Evolutionary conservation across 2,113 vertebrate species (phyloP).

Genomic region (Mastomys natalensis): DNA sequence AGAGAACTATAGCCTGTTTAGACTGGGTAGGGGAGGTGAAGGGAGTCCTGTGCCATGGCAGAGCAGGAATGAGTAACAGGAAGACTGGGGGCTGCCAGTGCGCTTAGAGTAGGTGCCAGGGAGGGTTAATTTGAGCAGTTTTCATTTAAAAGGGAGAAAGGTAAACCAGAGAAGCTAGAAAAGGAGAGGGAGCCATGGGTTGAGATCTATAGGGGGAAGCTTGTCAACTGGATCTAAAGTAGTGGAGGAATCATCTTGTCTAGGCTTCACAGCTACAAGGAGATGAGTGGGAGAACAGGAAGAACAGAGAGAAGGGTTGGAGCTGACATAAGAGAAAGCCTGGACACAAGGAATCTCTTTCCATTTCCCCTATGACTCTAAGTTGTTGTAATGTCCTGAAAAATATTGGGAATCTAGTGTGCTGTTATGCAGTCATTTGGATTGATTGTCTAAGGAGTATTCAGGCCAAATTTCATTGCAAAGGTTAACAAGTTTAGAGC

Average conservation of each 20-base stretch:
- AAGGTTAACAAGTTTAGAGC: neutral
- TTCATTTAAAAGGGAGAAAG: neutral
- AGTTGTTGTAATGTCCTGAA: neutral
- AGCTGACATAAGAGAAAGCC: neutral
- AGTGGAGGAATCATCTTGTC: neutral
- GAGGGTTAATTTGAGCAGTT: neutral
- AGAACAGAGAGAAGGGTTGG: neutral
- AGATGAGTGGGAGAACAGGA: neutral
- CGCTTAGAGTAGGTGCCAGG: neutral
- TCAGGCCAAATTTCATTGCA: neutral
- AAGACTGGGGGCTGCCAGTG: neutral
- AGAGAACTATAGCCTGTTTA: neutral
- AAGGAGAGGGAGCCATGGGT: neutral
- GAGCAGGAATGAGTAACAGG: neutral
- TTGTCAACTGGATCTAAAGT: neutral
- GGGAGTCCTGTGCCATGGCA: neutral
- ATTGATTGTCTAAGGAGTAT: neutral
- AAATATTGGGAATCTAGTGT: neutral
- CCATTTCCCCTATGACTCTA: neutral
- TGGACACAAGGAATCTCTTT: neutral
- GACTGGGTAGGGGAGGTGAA: neutral
- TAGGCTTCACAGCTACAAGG: neutral
- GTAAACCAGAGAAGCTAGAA: neutral
- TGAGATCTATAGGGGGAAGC: neutral
- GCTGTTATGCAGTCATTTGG: neutral